Base-by-base conservation (phyloP, 1,140 invertebrate species). In the Ruditapes philippinarum region DNA sequence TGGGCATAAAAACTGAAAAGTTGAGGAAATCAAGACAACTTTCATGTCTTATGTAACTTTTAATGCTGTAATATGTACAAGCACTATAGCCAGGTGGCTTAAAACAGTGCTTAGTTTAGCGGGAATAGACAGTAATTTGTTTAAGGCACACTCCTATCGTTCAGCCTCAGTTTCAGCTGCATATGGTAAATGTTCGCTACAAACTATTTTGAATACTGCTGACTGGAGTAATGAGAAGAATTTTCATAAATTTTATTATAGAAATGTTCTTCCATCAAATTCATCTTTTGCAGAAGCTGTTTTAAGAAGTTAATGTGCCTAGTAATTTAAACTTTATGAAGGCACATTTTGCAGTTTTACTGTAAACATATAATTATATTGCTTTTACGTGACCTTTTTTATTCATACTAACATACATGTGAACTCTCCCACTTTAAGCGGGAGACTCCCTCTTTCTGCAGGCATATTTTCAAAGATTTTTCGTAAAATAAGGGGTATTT, bases 71-170 rank as follows among this genome's bases (percentile, higher is more conserved):
- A n/a, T n/a, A n/a, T 42, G 5, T 38, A 36, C 51, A 36, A 57
- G 49, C 36, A 62, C 78, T 36, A 33, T 80, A 60, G 78, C 54
- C 45, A 25, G 78, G n/a, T 80, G 78, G 78, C 57, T 80, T 51
- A 80, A 80, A 38, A 38, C 25, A n/a, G 51, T 62, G 11, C n/a
- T 78, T 38, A 5, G 5, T 38, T 25, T 65, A 14, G n/a, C 51
- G 3, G 68, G 70, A 2, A 87, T 87, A 12, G 57, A 76, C 33
- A 65, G 7, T 22, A 12, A 11, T 3, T 28, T 62, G 9, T 76
- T 87, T 60, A 62, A 76, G n/a, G 84, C 84, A 38, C 70, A 86
- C 42, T 87, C 82, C 14, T 84, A 45, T 84, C 42, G 82, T 49
- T 25, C 9, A 22, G 82, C 82, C 2, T 68, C 62, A 0, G 28